Conservation (phyloP, 2,113 vertebrate species). For the Hemiprocne comata region DNA sequence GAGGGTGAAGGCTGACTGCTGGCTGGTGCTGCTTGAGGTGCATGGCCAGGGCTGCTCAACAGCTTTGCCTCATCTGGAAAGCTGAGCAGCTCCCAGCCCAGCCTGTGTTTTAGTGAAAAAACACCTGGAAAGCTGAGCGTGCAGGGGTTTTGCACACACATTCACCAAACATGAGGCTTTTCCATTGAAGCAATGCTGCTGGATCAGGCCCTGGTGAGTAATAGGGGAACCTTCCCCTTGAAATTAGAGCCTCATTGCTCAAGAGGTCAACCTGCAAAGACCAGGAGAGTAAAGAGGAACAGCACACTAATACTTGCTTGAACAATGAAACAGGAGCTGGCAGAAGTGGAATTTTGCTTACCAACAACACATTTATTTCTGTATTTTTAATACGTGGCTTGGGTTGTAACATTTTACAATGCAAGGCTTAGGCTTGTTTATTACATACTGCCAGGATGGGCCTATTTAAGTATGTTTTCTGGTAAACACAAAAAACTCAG, state of each 20-base stretch:
- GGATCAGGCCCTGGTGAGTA: neutral
- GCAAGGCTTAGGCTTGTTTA: neutral
- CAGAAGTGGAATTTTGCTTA: neutral
- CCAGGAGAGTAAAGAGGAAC: neutral
- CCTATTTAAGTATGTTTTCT: neutral
- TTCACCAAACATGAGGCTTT: neutral
- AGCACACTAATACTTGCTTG: rapidly evolving
- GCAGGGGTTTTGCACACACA: neutral
- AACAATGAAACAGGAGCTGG: neutral
- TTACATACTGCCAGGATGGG: neutral
- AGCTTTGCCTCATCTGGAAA: neutral
- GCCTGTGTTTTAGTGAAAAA: neutral
- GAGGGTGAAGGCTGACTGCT: neutral
- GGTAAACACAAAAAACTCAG: neutral
- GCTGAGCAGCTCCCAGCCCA: neutral
- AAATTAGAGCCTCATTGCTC: neutral
- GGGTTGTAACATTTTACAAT: neutral
- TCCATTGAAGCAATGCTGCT: neutral
- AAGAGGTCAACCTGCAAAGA: neutral
- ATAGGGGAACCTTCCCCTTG: neutral
- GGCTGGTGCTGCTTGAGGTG: neutral
- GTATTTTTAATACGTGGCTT: neutral
- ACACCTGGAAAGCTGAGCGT: neutral
- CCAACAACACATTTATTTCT: rapidly evolving
- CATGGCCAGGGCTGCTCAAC: neutral